Base-by-base conservation (phyloP, 2,888 invertebrate species). In the Chloroclysta siterata region DNA sequence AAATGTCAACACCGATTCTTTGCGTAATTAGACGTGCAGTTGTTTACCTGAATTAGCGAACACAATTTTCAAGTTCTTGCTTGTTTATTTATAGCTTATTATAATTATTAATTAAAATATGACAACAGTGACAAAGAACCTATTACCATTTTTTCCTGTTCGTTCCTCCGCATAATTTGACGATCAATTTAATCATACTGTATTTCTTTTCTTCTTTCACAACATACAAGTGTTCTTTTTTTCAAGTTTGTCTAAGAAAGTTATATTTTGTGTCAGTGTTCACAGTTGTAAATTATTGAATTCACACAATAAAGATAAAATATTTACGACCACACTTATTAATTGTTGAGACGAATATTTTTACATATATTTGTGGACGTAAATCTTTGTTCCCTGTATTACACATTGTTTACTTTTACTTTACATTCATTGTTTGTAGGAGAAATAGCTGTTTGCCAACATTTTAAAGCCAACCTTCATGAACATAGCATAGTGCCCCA, bases 1-100 rank as follows among this genome's bases (percentile, higher is more conserved):
- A 72, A 69, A 76, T 76, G 75, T 74, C 74, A 74, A 69, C 67
- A 72, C 58, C 72, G 73, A 74, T 72, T 64, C 68, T 53, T 62
- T 48, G 60, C 52, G 59, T 73, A 75, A 75, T 70, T 65, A 69
- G 67, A 65, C 60, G 60, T 61, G 68, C 60, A 63, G 53, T 62
- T 53, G 57, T 60, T 60, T 50, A 58, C 60, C 22, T 46, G 39
- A 56, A 55, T 13, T 53, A 15, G 10, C 53, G 11, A 10, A 57
- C 50, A 33, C 51, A 28, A 61, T 61, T 61, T 46, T 46, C 28
- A 36, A 55, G 10, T n/a, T n/a, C 22, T n/a, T n/a, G 7, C 14
- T 46, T 47, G 29, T 56, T 47, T 47, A 57, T 33, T 33, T 36
- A n/a, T 22, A 44, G n/a, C 15, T 14, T 48, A 54, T 50, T 56